Base-by-base conservation (phyloP, 2,888 invertebrate species). In the Diloba caeruleocephala region DNA sequence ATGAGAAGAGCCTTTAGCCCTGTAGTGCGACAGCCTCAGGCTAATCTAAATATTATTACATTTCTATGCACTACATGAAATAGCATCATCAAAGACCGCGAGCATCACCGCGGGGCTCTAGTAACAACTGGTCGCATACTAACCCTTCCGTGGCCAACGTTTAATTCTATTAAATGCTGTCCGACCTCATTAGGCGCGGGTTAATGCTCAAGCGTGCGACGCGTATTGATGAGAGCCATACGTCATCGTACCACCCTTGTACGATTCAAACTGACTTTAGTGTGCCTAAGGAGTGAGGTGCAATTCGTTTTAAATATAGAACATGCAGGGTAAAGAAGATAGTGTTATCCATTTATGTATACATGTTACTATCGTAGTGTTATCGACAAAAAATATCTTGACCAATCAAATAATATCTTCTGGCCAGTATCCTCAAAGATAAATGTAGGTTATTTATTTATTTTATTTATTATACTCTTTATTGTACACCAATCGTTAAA, bases 91-190 rank as follows among this genome's bases (percentile, higher is more conserved):
- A 60, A 29, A 51, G 45, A 52, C 19, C 14, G 25, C 49, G 49
- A 52, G 32, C 58, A 29, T 55, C 59, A 42, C 73, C 55, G 45
- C 68, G 62, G 64, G 64, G 39, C 49, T 43, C 49, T 38, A 37
- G 60, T 69, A 57, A 71, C 58, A 72, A 72, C 71, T 71, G 61
- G 44, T 66, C 43, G 15, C 44, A 49, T 41, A 37, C 29, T 70
- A 75, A 70, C 72, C 78, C 74, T 75, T 72, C 67, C 57, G 50
- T 61, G 60, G 71, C 69, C 71, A 78, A 78, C 81, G 81, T 87
- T 88, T 89, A 89, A 90, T 89, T 90, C 83, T 89, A 90, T 90
- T 86, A 88, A 84, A 82, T 80, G 76, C 73, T 80, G 82, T 81
- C 81, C 80, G 83, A 88, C 87, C 87, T 89, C 89, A 90, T 91